Evolutionary conservation across 2,888 invertebrate genomes (phyloP).

Genomic region (Yponomeuta malinellus): DNA sequence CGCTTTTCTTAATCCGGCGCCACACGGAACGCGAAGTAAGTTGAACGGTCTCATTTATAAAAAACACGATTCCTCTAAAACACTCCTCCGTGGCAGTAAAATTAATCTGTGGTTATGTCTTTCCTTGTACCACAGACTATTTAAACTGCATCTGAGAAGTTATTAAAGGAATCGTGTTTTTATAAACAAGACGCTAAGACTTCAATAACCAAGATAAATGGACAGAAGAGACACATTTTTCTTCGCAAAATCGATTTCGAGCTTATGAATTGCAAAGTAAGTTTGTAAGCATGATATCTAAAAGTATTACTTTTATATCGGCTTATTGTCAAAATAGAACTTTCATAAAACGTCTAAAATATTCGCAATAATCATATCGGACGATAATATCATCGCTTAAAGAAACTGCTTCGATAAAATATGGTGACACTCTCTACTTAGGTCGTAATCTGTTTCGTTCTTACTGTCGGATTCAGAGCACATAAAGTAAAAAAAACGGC

Average conservation of each 20-base stretch:
- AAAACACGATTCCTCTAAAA: too few relatives aligned
- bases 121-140: too few relatives aligned
- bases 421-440: slow-evolving; percentile 53
- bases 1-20: too few relatives aligned
- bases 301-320: background rate
- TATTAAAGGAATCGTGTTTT: too few relatives aligned
- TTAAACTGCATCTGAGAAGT: too few relatives aligned
- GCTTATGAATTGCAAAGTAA: background rate
- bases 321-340: background rate
- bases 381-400: background rate
- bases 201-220: background rate
- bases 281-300: background rate
- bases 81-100: too few relatives aligned
- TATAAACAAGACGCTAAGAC: too few relatives aligned
- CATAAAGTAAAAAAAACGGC: slow-evolving; percentile 24
- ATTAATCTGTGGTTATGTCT: too few relatives aligned
- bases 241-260: background rate
- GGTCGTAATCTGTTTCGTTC: slow-evolving; percentile 36
- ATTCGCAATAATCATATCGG: slow-evolving; percentile 1
- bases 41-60: too few relatives aligned
- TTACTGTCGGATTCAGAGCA: slow-evolving; percentile 34
- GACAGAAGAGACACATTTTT: background rate
- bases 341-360: slow-evolving; percentile 6
- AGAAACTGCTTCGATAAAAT: slow-evolving; percentile 37
- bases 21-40: too few relatives aligned